phyloP scores from a whole-genome alignment of 2,888 invertebrate genomes.

The Metopia argyrocephala region DNA sequence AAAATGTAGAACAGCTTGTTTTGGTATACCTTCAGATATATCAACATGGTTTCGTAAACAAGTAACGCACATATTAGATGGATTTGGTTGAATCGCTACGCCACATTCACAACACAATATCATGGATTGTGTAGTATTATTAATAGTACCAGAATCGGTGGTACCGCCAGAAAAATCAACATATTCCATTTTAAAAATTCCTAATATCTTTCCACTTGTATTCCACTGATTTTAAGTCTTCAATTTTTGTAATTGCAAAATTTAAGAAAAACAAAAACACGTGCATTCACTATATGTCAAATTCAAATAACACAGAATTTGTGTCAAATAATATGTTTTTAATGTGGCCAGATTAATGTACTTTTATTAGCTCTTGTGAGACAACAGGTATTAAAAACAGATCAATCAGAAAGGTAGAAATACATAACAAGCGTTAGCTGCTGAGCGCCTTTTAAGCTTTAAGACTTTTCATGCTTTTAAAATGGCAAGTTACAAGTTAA shows the following conservation, averaged over 20 bases:
- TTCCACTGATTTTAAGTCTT: too few species aligned
- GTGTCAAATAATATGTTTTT: too few species aligned
- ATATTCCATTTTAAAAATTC: slow-evolving; percentile 49
- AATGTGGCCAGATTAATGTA: too few species aligned
- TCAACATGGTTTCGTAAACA: slow-evolving; percentile 95
- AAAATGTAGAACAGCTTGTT: slow-evolving; percentile 93
- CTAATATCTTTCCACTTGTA: background rate
- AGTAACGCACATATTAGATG: slow-evolving; percentile 97
- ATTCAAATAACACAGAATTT: background rate
- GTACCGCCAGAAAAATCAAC: slow-evolving; percentile 39
- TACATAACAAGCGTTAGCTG: too few species aligned
- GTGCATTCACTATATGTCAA: slow-evolving; percentile 1
- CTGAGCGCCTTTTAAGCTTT: too few species aligned
- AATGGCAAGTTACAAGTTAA: too few species aligned
- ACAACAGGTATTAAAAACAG: too few species aligned
- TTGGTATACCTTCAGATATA: slow-evolving; percentile 97
- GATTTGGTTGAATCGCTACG: slow-evolving; percentile 93
- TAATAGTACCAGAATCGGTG: background rate
- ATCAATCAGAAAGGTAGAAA: too few species aligned
- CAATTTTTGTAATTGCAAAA: too few species aligned
- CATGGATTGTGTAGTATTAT: slow-evolving; percentile 35
- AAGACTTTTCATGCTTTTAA: too few species aligned
- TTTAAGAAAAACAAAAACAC: slow-evolving; percentile 28
- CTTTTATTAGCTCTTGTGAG: too few species aligned
- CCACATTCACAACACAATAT: slow-evolving; percentile 96